Percentiles rank a stretch among this genome's conserved stretches.
These are phyloP conservation scores for Puntigrus tetrazona DNA, from an alignment of 2,113 vertebrate species.

Conservation along the genomic window DNA sequence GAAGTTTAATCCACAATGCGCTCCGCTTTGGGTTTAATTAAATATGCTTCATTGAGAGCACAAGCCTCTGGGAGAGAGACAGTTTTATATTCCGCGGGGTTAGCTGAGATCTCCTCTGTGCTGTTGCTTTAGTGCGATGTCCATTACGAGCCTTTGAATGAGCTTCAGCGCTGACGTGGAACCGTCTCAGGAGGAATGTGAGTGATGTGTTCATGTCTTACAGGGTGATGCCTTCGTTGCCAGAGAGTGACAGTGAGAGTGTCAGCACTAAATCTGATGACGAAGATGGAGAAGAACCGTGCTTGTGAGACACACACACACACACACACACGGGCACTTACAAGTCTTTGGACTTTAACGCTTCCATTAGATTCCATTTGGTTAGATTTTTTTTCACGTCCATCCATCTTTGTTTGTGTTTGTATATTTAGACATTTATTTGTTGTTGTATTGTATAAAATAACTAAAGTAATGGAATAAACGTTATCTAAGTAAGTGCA, in stretches of 20 bases:
- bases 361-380: background rate
- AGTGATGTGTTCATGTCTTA: slow-evolving; percentile 6
- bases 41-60: slow-evolving; percentile 21
- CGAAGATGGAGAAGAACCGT: slow-evolving; percentile 88
- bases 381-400: background rate
- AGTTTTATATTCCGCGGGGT: background rate
- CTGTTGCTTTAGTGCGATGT: background rate
- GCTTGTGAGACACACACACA: slow-evolving; percentile 78
- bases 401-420: background rate
- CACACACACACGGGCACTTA: background rate
- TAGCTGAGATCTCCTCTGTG: background rate
- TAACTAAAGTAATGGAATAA: background rate
- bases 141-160: background rate
- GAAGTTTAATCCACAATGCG: slow-evolving; percentile 8
- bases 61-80: slow-evolving; percentile 12
- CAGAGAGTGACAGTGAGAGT: slow-evolving; percentile 87
- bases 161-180: background rate
- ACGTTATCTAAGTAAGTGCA: background rate
- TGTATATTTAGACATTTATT: background rate
- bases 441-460: background rate
- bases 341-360: background rate
- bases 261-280: slow-evolving; percentile 80
- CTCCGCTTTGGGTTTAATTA: slow-evolving; percentile 23
- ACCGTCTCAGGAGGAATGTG: background rate
- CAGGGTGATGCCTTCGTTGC: slow-evolving; percentile 92